Evolutionary conservation across 92 coral and sea anemone species (phyloP), one percentile per base, ranked within the genome.

Genomic region (Epizoanthus illoricatus): DNA sequence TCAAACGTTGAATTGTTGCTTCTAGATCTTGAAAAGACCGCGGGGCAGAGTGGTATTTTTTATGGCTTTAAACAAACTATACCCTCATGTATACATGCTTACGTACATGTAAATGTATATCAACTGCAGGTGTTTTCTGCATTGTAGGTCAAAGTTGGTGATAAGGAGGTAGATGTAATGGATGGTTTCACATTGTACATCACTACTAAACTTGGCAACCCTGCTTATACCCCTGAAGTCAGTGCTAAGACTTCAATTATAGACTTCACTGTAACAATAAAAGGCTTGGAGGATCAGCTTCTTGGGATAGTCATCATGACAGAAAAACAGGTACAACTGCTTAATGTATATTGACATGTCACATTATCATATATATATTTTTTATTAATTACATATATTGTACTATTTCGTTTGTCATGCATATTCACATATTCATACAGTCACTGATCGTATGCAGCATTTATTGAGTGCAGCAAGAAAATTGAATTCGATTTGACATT

Each of bases 181-280:
- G 88, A 91, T 28, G 99, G 99, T 33, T 97, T 97, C 87, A 93
- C 88, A 12, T 76, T 97, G 81, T 97, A 97, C 89, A 80, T 97
- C 54, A 97, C 99, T 13, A 97, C 99, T 49, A 97, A 97, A 90
- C 99, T 97, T 88, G 99, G 99, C 76, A 97, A 97, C 89, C 99
- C 99, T 24, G 95, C 99, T 40, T 97, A 97, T 85, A 97, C 98
- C 21, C 99, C 99, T 42, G 99, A 97, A 86, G 90, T 97, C 74
- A 97, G 99, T 87, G 99, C 99, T 86, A 94, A 92, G 90, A 97
- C 99, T 54, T 92, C 99, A 23, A 97, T 97, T 66, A 97, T 97
- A 73, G 99, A 97, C 80, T 97, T 97, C 89, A 97, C 99, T 84
- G 99, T 97, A 68, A 97, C 99, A 2, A 97, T 97, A 97, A 93